A percentile compares a stretch with the other conserved stretches of the same genome.
Evolutionary conservation across 2,888 invertebrate species (phyloP).

Genomic region (Stenurella melanura): DNA sequence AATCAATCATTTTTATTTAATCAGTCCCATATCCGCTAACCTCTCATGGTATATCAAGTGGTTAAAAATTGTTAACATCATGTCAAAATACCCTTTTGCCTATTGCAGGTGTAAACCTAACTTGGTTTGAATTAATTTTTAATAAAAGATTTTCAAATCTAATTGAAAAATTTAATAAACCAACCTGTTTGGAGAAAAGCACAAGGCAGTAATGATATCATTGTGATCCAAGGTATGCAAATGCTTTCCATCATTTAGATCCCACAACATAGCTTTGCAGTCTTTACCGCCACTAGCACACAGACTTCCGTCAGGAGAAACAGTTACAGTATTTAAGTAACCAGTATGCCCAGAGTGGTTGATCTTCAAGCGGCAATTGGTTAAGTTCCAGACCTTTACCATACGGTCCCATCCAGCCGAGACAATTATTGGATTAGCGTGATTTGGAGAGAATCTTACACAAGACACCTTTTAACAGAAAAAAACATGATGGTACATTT

Average conservation of each 20-base stretch:
- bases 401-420: conserved; percentile 99
- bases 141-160: no score
- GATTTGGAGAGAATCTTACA: conserved; percentile 98
- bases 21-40: conserved; percentile 74
- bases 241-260: conserved; percentile 99
- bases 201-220: conserved; percentile 97
- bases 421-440: conserved; percentile 98
- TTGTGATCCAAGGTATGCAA: conserved; percentile 98
- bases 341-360: conserved; percentile 98
- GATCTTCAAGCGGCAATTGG: conserved; percentile 98
- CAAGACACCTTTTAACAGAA: conserved; percentile 79
- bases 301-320: conserved; percentile 98
- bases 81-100: conserved; percentile 39
- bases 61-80: conserved; percentile 65
- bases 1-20: conserved; percentile 22
- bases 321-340: conserved; percentile 98
- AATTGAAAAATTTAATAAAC: conserved; percentile 13
- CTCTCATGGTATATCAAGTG: conserved; percentile 70
- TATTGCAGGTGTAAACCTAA: no score
- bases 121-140: no score
- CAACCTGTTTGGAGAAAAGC: conserved; percentile 97
- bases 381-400: conserved; percentile 99
- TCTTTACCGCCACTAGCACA: conserved; percentile 99
- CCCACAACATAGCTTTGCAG: conserved; percentile 99
- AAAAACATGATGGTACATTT: conserved; percentile 20